These are phyloP conservation scores for Mallotus villosus DNA, from an alignment of 2,797 vertebrate species.

Conservation along the genomic window DNA sequence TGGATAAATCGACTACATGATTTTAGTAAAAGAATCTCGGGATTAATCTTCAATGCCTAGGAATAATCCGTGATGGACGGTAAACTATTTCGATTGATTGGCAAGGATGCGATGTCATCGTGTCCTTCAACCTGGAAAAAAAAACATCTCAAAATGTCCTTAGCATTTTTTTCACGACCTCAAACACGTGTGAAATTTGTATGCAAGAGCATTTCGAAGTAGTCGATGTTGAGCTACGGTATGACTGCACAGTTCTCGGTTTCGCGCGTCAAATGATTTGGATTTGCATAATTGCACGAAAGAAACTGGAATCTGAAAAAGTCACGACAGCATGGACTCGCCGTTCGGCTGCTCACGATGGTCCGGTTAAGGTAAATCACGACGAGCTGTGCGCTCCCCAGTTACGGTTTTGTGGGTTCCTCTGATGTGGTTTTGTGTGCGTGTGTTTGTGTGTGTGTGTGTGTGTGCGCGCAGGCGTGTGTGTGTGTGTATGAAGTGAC, in stretches of 20 bases:
- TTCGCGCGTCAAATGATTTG: slow-evolving; percentile 8
- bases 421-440: not conserved
- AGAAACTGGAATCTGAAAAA: slow-evolving; percentile 4
- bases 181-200: slow-evolving; percentile 19
- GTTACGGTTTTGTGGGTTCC: not conserved
- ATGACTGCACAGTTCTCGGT: not conserved
- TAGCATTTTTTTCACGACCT: slow-evolving; percentile 22
- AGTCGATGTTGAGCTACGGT: not conserved
- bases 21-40: not conserved
- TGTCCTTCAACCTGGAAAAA: slow-evolving; percentile 3
- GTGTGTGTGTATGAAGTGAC: not conserved
- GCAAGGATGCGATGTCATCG: slow-evolving; percentile 10
- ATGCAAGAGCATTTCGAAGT: slow-evolving; percentile 20
- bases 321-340: not conserved
- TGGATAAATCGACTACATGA: not conserved
- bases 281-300: not conserved
- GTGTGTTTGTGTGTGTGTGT: not conserved
- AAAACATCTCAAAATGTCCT: slow-evolving; percentile 1
- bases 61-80: not conserved
- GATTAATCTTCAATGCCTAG: not conserved
- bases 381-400: not conserved
- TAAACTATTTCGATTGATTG: not conserved
- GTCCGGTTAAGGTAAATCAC: slow-evolving; percentile 13
- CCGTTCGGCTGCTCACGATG: not conserved
- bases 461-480: too few species aligned